Percentiles rank a stretch among this genome's conserved stretches.
phyloP scores from a whole-genome alignment of 2,113 vertebrate genomes.

The Donacobius atricapilla region DNA sequence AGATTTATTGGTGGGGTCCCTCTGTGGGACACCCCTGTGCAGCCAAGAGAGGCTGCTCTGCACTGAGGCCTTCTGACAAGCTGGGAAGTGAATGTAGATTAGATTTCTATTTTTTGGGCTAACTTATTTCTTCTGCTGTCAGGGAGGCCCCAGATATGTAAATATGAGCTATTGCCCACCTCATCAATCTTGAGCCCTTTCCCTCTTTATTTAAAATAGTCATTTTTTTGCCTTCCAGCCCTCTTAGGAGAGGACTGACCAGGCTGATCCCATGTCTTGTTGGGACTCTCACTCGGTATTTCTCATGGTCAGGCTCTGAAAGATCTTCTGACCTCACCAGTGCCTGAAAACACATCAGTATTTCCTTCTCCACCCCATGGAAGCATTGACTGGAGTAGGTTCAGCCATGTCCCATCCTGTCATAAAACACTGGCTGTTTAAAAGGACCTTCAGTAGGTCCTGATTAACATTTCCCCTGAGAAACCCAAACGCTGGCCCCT shows the following conservation, averaged over 20 bases:
- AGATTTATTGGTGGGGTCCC: slow-evolving; percentile 55
- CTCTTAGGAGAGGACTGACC: not conserved
- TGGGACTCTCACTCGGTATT: not conserved
- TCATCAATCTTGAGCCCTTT: slow-evolving; percentile 46
- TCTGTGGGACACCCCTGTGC: slow-evolving; percentile 15
- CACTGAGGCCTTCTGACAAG: slow-evolving; percentile 14
- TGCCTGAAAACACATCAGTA: not conserved
- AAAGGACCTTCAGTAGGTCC: not conserved
- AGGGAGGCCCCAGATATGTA: slow-evolving; percentile 40
- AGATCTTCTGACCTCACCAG: slow-evolving; percentile 2
- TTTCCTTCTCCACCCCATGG: not conserved
- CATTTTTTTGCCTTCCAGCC: not conserved
- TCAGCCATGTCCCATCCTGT: not conserved
- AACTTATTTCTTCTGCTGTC: slow-evolving; percentile 52
- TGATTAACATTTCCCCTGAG: not conserved
- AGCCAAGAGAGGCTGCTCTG: slow-evolving; percentile 33
- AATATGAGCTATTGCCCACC: slow-evolving; percentile 56
- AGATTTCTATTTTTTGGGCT: slow-evolving; percentile 23
- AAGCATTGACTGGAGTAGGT: not conserved
- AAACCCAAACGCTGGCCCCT: not conserved
- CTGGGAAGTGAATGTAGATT: slow-evolving; percentile 56
- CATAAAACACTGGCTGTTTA: not conserved
- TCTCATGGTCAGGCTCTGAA: slow-evolving; percentile 1
- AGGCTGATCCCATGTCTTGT: not conserved
- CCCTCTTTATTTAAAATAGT: not conserved